Base-by-base conservation (phyloP, 2,113 vertebrate genomes). In the Scomber colias region DNA sequence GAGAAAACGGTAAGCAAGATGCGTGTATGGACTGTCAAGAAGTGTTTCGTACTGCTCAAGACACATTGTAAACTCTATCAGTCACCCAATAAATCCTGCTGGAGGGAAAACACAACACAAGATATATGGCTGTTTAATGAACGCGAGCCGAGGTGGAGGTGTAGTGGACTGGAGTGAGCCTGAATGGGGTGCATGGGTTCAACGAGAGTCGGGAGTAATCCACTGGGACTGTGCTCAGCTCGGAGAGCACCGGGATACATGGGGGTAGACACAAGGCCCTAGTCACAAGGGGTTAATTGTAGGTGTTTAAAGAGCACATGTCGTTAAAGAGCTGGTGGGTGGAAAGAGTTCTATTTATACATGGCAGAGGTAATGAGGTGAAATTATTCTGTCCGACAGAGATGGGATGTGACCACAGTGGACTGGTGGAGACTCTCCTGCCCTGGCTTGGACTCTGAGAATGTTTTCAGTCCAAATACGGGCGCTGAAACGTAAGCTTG, bases 281-380 rank as follows among this genome's bases (percentile, higher is more conserved):
- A 93, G 92, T 94, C 94, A 94, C 92, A 90, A 92, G 92, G 92
- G 94, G 92, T 95, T 94, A 93, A 95, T 95, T 95, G 94, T 93
- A 88, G 91, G 91, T 90, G 93, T 94, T 93, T 93, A 92, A 93
- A 92, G 93, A 93, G 93, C 65, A 93, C 85, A 60, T 94, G 96
- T 95, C 95, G 94, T 94, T 95, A 96, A 95, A 97, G 96, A 94
- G 90, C 82, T 87, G 91, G 90, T 92, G 88, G 93, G 94, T 92
- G 96, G 95, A 96, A 96, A 96, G 95, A 93, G 87, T 91, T 93
- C 92, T 97, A 96, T 97, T 97, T 97, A 97, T 96, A 97, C 95
- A 90, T 92, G 95, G 94, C 81, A 89, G 95, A 96, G 88, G 95
- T 97, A 98, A 98, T 97, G 96, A 97, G 96, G 96, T 96, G 96